Base-by-base conservation (phyloP, 2,113 vertebrate species). In the Ptychochromis oligacanthus region DNA sequence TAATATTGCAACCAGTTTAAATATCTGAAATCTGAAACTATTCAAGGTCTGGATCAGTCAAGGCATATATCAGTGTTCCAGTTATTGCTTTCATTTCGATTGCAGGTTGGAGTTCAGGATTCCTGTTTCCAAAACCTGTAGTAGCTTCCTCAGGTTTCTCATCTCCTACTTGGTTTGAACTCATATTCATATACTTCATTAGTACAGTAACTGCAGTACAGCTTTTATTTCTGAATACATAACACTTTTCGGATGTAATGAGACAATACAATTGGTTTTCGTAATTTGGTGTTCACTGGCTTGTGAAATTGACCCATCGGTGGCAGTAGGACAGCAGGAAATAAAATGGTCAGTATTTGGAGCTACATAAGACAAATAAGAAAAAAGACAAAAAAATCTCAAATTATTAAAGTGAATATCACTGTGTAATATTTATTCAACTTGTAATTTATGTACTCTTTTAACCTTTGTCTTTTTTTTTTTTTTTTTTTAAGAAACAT, bases 401-500 rank as follows among this genome's bases (percentile, higher is more conserved):
- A 96, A 97, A 98, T 98, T 98, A 97, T 98, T 97, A 97, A 96
- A 97, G 97, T 97, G 98, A 99, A 97, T 97, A 98, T 98, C 97
- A 97, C 97, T 99, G 97, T 98, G 98, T 97, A 96, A 98, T 99
- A 99, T 99, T 99, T 99, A 99, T 99, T 99, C 98, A 97, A 98
- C 97, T 95, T 99, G 97, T 99, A 99, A 98, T 99, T 99, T 99
- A 99, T 99, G 98, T 99, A 99, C 98, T 97, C 98, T 97, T 98
- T 97, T 96, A 96, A 98, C 97, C 97, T 99, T 99, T 98, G 97
- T 98, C 97, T 60, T 77, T 97, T 95, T 93, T 94, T 93, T 97
- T n/a, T n/a, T n/a, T n/a, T n/a, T n/a, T n/a, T n/a, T n/a, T n/a
- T n/a, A n/a, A n/a, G n/a, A n/a, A n/a, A n/a, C n/a, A n/a, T n/a